Conservation (phyloP, 2,113 vertebrate genomes). For the Coracopsis vasa region DNA sequence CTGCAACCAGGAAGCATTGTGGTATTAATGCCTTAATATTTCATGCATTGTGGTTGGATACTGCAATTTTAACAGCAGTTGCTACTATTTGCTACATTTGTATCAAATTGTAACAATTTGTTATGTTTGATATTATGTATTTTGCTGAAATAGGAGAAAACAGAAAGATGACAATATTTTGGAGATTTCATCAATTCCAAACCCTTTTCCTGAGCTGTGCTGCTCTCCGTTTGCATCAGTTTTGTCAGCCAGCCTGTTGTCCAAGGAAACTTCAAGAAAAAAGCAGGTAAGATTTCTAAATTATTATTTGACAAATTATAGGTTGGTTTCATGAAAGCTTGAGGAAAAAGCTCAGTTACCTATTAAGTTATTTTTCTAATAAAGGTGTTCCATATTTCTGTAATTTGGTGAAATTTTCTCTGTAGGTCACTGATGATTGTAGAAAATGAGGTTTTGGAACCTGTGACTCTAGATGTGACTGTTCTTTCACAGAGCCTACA, state of each 20-base stretch:
- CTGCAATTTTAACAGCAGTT: conserved; percentile 13
- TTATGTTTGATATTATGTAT: conserved; percentile 51
- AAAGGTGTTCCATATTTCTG: not conserved
- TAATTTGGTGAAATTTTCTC: conserved; percentile 22
- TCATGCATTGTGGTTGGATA: not conserved
- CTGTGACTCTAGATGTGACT: not conserved
- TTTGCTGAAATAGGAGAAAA: conserved; percentile 77
- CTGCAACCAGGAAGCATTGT: not conserved
- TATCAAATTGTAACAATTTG: not conserved
- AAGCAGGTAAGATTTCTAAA: conserved; percentile 83
- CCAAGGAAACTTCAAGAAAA: conserved; percentile 86
- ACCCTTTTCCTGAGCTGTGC: conserved; percentile 86
- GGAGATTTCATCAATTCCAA: conserved; percentile 80
- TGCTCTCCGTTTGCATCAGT: conserved; percentile 79
- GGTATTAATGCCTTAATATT: not conserved
- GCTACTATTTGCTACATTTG: not conserved
- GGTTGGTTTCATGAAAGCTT: not conserved
- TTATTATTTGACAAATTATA: conserved; percentile 7
- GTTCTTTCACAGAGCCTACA: not conserved
- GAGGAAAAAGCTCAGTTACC: not conserved
- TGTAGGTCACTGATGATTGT: not conserved
- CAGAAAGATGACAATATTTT: conserved; percentile 71
- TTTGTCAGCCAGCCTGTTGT: conserved; percentile 84
- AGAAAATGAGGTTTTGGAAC: conserved; percentile 21
- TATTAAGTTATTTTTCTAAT: not conserved